These are phyloP conservation scores for Scomber scombrus DNA, from an alignment of 2,113 vertebrate genomes.

Conservation along the genomic window DNA sequence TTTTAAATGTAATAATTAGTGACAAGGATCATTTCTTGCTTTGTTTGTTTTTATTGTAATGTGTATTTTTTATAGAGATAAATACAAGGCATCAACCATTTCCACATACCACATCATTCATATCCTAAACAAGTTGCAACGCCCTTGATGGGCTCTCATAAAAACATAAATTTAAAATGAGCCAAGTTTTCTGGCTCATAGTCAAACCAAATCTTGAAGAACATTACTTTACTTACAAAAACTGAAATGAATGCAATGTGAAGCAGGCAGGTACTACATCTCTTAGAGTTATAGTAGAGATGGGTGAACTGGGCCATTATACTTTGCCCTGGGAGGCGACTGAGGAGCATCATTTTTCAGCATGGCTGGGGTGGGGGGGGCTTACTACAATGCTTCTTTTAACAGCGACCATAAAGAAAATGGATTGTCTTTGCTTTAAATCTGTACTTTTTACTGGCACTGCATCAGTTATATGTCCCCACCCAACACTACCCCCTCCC, in stretches of 20 bases:
- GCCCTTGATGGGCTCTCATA: not conserved
- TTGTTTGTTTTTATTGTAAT: conserved; percentile 2
- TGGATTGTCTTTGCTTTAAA: conserved; percentile 26
- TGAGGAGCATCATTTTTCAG: conserved; percentile 27
- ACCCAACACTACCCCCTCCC: not conserved
- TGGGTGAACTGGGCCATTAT: conserved; percentile 24
- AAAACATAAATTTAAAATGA: conserved; percentile 3
- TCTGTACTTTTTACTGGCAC: conserved; percentile 21
- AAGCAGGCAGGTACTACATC: conserved; percentile 27
- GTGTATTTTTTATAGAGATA: conserved; percentile 29
- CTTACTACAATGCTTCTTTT: conserved; percentile 35
- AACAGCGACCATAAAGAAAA: conserved; percentile 42
- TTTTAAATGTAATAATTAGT: conserved; percentile 6
- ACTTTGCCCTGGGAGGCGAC: conserved; percentile 44
- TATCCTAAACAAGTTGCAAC: not conserved
- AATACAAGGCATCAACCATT: not conserved
- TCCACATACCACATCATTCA: conserved; percentile 10
- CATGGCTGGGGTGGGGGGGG: not conserved
- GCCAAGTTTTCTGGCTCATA: not conserved
- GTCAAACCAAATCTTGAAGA: conserved; percentile 16
- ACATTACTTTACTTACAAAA: conserved; percentile 13
- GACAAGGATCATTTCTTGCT: conserved; percentile 1
- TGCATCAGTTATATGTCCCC: not conserved
- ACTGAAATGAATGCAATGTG: conserved; percentile 25
- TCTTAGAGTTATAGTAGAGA: conserved; percentile 35